A percentile compares a stretch with the other conserved stretches of the same genome.
These are phyloP conservation scores for Saccostrea cuccullata DNA, from an alignment of 1,140 invertebrate species.

Conservation along the genomic window DNA sequence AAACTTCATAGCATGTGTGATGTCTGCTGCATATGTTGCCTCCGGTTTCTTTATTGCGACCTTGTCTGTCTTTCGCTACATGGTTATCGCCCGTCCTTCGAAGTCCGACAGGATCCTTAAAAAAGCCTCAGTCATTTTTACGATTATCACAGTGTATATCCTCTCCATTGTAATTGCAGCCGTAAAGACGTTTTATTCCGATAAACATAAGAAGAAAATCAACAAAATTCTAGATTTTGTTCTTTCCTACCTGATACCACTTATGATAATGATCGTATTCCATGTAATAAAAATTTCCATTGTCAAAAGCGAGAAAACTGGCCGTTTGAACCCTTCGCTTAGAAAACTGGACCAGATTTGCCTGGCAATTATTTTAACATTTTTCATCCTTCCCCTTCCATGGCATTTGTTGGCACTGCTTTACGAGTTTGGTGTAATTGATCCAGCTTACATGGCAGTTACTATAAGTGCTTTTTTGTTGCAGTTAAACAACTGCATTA, in stretches of 20 bases:
- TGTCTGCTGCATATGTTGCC: neutral
- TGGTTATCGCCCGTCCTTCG: neutral
- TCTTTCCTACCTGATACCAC: neutral
- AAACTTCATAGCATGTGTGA: neutral
- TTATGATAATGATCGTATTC: neutral
- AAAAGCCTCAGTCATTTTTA: neutral
- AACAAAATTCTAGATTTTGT: neutral
- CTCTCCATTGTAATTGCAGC: neutral
- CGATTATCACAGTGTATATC: neutral
- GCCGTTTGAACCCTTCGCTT: neutral
- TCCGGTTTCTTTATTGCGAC: slow-evolving; percentile 9
- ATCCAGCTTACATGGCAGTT: neutral
- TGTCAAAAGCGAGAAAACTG: neutral
- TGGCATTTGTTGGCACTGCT: neutral
- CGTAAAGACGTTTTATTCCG: neutral
- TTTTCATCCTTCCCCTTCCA: neutral
- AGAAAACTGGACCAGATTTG: neutral
- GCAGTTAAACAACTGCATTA: neutral
- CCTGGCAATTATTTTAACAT: neutral
- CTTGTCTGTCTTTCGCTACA: neutral
- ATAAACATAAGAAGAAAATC: neutral
- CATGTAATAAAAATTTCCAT: neutral
- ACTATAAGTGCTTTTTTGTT: neutral
- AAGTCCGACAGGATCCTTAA: neutral
- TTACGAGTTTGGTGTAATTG: neutral